These are phyloP conservation scores for Brachionus asplanchnoidis DNA, from an alignment of 1,140 invertebrate species.

Conservation along the genomic window DNA sequence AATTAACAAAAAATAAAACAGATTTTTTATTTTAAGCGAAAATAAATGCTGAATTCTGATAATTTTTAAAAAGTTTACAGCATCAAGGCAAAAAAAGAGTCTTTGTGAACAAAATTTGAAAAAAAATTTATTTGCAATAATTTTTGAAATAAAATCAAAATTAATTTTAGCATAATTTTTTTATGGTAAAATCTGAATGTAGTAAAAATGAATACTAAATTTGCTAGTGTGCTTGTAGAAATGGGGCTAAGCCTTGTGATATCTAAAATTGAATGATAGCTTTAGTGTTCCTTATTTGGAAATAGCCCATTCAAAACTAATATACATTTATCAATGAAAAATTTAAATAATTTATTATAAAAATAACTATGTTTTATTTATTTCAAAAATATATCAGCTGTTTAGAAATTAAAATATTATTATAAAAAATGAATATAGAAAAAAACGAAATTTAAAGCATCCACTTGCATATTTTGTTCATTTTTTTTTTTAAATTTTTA, in stretches of 20 bases:
- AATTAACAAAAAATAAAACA: too few relatives aligned
- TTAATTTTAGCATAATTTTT: neutral
- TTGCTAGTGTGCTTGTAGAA: neutral
- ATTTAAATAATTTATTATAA: neutral
- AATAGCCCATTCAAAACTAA: neutral
- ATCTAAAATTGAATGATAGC: neutral
- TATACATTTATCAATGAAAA: neutral
- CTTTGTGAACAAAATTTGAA: neutral
- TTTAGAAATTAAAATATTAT: slow-evolving; percentile 23
- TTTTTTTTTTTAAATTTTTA: neutral
- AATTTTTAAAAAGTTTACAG: neutral
- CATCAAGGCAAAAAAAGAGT: neutral
- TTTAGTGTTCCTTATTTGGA: neutral
- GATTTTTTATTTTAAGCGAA: neutral
- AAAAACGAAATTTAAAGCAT: slow-evolving; percentile 28
- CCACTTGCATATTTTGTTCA: neutral
- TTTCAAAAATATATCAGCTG: slow-evolving; percentile 11
- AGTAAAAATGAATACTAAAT: neutral
- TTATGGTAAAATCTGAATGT: neutral
- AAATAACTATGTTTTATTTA: neutral
- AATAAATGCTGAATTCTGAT: neutral
- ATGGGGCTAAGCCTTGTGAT: neutral
- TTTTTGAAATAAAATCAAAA: neutral
- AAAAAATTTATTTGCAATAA: neutral
- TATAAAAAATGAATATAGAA: neutral